Evolutionary conservation across 2,113 vertebrate species (phyloP).

Genomic region (Rhipidura dahli): DNA sequence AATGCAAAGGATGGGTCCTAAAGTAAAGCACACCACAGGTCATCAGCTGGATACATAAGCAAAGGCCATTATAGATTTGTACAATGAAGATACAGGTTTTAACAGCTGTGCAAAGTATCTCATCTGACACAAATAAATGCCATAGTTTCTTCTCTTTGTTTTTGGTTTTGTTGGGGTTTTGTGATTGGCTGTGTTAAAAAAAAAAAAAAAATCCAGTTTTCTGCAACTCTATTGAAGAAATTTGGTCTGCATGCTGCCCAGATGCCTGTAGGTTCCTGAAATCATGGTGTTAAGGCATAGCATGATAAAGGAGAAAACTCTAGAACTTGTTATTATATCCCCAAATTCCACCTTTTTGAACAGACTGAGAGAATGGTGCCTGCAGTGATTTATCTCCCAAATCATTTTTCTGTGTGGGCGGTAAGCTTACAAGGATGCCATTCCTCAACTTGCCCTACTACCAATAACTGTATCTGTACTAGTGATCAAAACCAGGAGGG

Average conservation of each 20-base stretch:
- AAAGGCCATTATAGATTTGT: background rate
- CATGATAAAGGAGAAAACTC: background rate
- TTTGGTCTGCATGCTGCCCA: background rate
- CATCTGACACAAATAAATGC: background rate
- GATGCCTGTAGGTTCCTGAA: background rate
- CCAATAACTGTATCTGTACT: background rate
- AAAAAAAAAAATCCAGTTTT: background rate
- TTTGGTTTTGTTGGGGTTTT: background rate
- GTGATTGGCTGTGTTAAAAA: background rate
- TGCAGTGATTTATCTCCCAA: background rate
- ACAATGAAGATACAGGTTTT: background rate
- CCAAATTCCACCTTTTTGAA: background rate
- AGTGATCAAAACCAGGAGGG: background rate
- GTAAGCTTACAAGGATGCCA: background rate
- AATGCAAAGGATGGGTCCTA: background rate
- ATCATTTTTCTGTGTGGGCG: background rate
- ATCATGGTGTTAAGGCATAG: background rate
- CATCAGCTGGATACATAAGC: background rate
- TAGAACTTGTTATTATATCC: background rate
- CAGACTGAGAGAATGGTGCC: background rate
- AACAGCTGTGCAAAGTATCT: background rate
- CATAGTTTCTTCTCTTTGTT: rapidly evolving
- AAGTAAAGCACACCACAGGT: background rate
- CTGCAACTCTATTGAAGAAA: background rate
- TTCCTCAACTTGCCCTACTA: background rate